Evolutionary conservation across 2,113 vertebrate genomes (phyloP), one percentile per base, ranked within the genome.

Genomic region (Arenaria interpres): DNA sequence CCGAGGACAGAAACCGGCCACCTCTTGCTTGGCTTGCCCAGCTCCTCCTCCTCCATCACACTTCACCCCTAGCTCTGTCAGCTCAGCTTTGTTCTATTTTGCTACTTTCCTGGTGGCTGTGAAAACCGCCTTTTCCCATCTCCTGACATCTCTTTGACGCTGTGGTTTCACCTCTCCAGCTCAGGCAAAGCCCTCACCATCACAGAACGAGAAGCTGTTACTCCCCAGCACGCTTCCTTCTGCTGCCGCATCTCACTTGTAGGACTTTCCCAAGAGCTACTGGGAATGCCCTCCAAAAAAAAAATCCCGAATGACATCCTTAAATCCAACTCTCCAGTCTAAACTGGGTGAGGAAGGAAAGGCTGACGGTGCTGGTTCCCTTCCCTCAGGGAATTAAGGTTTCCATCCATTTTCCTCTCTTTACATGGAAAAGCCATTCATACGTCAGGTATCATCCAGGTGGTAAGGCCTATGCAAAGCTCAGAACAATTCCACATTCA

Each of bases 401-500:
- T 6, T 22, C 63, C 89, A 67, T 8, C 27, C 57, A 54, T 6
- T 53, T 7, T 56, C 7, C 30, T 48, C 35, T 48, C 57, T 16
- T 7, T 3, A n/a, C 28, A 90, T 8, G 30, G 24, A 72, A 69
- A 28, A 88, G 74, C 46, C 60, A 64, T 8, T 5, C 5, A 3
- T 7, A 4, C 7, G 8, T 19, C 19, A 81, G 66, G 3, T 0
- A 53, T 12, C 46, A 5, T 2, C 33, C 64, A 41, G 0, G 5
- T 9, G 57, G 1, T 9, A 18, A 82, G 7, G 39, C 10, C 37
- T 27, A 14, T 12, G 4, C 0, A 10, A n/a, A 54, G 39, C 41
- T 54, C 51, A 20, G 35, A 45, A 5, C 27, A 43, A 2, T 2
- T 24, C 81, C 85, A 46, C 1, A 0, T 0, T 33, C 18, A 3